A percentile compares a stretch with the other conserved stretches of the same genome.
These are phyloP conservation scores for Protobothrops mucrosquamatus DNA, from an alignment of 2,113 vertebrate species.

Conservation along the genomic window DNA sequence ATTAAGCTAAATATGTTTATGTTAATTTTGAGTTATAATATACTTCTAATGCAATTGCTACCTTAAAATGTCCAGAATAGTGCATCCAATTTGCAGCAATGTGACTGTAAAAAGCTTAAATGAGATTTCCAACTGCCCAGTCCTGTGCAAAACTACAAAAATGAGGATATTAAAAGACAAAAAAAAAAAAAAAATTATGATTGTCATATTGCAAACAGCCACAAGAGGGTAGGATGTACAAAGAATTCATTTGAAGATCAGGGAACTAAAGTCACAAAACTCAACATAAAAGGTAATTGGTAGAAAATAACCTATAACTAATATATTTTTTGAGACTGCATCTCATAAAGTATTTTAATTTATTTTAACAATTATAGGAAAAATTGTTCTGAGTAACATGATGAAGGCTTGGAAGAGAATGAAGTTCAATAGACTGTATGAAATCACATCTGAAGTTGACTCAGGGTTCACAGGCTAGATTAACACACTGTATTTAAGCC, in stretches of 20 bases:
- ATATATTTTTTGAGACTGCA: background rate
- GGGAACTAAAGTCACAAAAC: background rate
- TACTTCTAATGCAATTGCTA: background rate
- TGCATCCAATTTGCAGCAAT: background rate
- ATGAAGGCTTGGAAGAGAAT: background rate
- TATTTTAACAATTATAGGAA: background rate
- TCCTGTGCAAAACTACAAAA: background rate
- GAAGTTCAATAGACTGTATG: background rate
- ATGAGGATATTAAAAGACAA: background rate
- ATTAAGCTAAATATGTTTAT: background rate
- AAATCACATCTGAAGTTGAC: background rate
- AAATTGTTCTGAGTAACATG: background rate
- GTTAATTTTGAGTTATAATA: background rate
- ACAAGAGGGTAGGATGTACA: constrained; percentile 67
- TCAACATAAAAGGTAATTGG: background rate
- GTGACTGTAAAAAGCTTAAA: background rate
- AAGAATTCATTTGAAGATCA: constrained; percentile 32
- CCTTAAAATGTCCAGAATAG: background rate
- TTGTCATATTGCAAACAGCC: constrained; percentile 56
- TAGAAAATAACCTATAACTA: constrained; percentile 7
- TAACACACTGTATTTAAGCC: background rate
- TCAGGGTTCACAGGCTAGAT: background rate
- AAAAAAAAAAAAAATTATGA: background rate
- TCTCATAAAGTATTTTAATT: background rate
- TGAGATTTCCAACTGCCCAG: background rate